These are phyloP conservation scores for Sitophilus oryzae DNA, from an alignment of 1,140 invertebrate species.

Conservation along the genomic window DNA sequence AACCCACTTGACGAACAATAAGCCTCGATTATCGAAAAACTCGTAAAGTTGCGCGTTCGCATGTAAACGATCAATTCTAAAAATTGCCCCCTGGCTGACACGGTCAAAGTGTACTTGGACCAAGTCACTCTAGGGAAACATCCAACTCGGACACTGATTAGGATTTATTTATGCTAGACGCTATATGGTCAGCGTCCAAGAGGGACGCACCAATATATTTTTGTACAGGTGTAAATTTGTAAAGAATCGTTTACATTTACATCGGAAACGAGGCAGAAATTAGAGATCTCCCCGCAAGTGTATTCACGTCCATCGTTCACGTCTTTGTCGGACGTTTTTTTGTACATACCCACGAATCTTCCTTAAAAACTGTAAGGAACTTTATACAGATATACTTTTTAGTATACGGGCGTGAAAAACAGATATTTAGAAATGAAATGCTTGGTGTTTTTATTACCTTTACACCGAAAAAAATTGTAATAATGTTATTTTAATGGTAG, in stretches of 20 bases:
- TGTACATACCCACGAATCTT: no score
- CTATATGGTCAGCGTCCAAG: no score
- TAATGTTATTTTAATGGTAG: background rate
- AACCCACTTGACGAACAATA: no score
- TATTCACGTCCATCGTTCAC: no score
- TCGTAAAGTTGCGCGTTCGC: no score
- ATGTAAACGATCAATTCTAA: no score
- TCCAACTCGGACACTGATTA: no score
- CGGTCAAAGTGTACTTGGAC: no score
- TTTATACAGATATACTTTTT: conserved; percentile 37
- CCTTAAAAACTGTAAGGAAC: conserved; percentile 8
- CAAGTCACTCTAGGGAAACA: background rate
- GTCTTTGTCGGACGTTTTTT: no score
- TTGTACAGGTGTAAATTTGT: background rate
- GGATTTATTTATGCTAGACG: no score
- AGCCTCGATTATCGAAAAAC: no score
- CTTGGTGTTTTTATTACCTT: conserved; percentile 35
- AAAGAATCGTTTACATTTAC: background rate
- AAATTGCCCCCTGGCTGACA: no score
- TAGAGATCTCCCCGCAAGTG: background rate
- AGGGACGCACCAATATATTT: background rate
- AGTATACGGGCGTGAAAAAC: conserved; percentile 33
- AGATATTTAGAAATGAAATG: conserved; percentile 11
- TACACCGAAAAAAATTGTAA: conserved; percentile 24
- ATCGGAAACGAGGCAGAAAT: background rate